Evolutionary conservation across 2,797 vertebrate species (phyloP).

Genomic region (Rachycentron canadum): DNA sequence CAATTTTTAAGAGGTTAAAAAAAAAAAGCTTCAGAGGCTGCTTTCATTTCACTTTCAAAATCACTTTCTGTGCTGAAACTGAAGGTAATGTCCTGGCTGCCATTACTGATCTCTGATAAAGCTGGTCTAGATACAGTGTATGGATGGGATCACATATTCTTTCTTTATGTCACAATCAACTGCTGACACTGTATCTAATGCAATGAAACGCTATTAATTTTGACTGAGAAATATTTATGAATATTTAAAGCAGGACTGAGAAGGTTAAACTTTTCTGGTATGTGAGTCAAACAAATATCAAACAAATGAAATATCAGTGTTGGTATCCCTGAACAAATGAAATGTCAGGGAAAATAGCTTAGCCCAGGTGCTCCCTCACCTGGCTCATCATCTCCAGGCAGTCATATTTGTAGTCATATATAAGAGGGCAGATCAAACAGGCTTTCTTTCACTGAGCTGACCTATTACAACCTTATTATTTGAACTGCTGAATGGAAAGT

Average conservation of each 20-base stretch:
- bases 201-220: conserved; percentile 26
- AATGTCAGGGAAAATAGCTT: conserved; percentile 77
- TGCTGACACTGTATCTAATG: conserved; percentile 34
- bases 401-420: conserved; percentile 71
- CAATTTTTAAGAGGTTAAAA: neutral
- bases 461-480: conserved; percentile 77
- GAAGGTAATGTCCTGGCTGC: conserved; percentile 13
- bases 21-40: neutral
- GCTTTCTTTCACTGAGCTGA: conserved; percentile 68
- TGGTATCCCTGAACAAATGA: conserved; percentile 74
- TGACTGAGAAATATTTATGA: conserved; percentile 48
- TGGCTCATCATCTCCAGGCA: conserved; percentile 61
- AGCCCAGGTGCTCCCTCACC: conserved; percentile 58
- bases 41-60: neutral
- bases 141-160: conserved; percentile 15
- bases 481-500: conserved; percentile 72
- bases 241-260: conserved; percentile 63
- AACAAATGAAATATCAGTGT: conserved; percentile 80
- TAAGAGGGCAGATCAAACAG: conserved; percentile 64
- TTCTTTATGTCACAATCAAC: conserved; percentile 25
- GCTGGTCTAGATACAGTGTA: conserved; percentile 7
- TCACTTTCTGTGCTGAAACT: conserved; percentile 16
- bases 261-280: conserved; percentile 71
- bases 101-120: conserved; percentile 35
- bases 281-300: conserved; percentile 73